Evolutionary conservation across 2,888 invertebrate genomes (phyloP).

Genomic region (Microplitis manilae): DNA sequence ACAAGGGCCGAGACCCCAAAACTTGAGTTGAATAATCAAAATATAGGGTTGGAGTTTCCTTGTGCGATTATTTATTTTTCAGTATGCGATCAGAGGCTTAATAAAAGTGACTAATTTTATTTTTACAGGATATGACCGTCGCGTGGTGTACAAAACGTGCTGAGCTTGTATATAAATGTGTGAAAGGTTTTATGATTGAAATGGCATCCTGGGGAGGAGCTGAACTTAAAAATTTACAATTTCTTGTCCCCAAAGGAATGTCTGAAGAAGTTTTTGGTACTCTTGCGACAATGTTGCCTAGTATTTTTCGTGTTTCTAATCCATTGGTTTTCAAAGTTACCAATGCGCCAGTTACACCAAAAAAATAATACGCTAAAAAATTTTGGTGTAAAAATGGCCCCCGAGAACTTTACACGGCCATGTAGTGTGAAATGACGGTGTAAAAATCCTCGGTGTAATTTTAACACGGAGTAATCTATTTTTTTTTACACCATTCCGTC

Average conservation of each 20-base stretch:
- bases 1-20: slow-evolving; percentile 3
- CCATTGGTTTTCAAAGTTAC: slow-evolving; percentile 84
- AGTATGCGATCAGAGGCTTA: not conserved
- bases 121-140: slow-evolving; percentile 88
- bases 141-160: slow-evolving; percentile 97
- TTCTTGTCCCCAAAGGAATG: slow-evolving; percentile 87
- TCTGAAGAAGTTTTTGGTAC: slow-evolving; percentile 87
- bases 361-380: slow-evolving; percentile 57
- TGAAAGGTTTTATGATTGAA: slow-evolving; percentile 99
- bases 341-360: slow-evolving; percentile 69
- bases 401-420: too few species aligned
- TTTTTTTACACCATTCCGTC: too few species aligned
- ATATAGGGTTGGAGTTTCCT: not conserved
- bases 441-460: too few species aligned
- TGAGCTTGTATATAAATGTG: slow-evolving; percentile 98
- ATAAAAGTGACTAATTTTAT: slow-evolving; percentile 29
- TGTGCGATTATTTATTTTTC: not conserved
- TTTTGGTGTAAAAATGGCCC: too few species aligned
- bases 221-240: slow-evolving; percentile 89
- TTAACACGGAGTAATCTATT: too few species aligned
- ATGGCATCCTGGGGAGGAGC: slow-evolving; percentile 95
- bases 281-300: slow-evolving; percentile 90
- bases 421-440: too few species aligned
- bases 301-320: slow-evolving; percentile 95
- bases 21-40: slow-evolving; percentile 8